These are phyloP conservation scores for Masticophis lateralis DNA, from an alignment of 2,797 vertebrate genomes.

Conservation along the genomic window DNA sequence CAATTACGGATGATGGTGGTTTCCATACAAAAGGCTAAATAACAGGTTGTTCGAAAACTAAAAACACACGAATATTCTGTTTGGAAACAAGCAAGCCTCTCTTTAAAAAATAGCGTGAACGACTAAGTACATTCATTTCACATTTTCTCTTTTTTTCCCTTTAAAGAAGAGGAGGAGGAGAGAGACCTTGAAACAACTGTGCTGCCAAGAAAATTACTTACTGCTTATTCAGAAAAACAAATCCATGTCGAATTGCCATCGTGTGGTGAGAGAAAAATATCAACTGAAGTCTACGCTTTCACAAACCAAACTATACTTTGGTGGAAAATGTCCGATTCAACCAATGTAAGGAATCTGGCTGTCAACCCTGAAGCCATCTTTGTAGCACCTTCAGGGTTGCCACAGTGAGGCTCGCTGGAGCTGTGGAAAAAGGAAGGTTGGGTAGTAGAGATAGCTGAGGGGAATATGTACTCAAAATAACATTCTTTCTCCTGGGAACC, in stretches of 20 bases:
- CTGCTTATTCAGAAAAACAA: background rate
- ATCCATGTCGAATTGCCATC: conserved; percentile 48
- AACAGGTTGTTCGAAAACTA: conserved; percentile 30
- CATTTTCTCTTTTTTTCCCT: conserved; percentile 6
- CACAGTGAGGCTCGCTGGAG: too few species aligned
- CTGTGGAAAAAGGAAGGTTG: too few species aligned
- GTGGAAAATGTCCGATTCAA: background rate
- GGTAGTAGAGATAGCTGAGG: too few species aligned
- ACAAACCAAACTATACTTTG: background rate
- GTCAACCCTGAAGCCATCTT: too few species aligned
- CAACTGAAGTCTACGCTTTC: background rate
- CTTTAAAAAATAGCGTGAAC: background rate
- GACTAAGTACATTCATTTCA: conserved; percentile 24
- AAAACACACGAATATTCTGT: conserved; percentile 32
- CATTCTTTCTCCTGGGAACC: too few species aligned
- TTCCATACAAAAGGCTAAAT: conserved; percentile 29
- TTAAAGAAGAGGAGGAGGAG: background rate
- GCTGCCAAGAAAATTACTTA: background rate
- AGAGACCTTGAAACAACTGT: background rate
- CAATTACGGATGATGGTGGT: conserved; percentile 23
- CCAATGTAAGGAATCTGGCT: background rate
- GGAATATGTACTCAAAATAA: too few species aligned
- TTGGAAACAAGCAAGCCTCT: conserved; percentile 37
- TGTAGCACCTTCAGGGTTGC: too few species aligned
- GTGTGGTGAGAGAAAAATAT: conserved; percentile 34